A percentile compares a stretch with the other conserved stretches of the same genome.
phyloP scores from a whole-genome alignment of 1,140 invertebrate species.

The Dysdera silvatica region DNA sequence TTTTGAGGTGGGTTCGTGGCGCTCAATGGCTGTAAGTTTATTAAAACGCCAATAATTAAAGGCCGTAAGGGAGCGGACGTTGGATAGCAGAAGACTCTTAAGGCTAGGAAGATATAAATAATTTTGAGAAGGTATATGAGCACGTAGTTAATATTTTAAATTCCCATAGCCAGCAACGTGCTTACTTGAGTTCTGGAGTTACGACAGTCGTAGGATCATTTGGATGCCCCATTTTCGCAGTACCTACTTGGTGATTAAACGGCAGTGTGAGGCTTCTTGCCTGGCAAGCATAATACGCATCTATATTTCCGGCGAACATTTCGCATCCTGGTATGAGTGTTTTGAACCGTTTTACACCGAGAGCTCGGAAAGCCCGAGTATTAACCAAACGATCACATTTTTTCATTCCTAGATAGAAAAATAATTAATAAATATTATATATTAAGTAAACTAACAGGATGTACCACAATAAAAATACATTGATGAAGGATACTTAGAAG shows the following conservation, averaged over 20 bases:
- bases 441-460: too few species aligned
- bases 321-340: conserved; percentile 50
- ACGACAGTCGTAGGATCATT: conserved; percentile 44
- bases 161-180: background rate
- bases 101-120: too few species aligned
- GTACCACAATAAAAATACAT: too few species aligned
- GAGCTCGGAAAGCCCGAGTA: background rate
- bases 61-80: too few species aligned
- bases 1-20: too few species aligned
- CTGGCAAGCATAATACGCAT: background rate
- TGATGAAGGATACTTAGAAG: too few species aligned
- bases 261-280: background rate
- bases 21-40: too few species aligned
- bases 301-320: background rate
- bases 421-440: too few species aligned
- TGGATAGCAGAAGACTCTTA: too few species aligned
- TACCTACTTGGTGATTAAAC: background rate
- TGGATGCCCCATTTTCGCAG: conserved; percentile 14
- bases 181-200: conserved; percentile 56
- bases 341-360: conserved; percentile 29
- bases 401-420: background rate
- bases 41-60: too few species aligned
- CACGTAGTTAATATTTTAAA: too few species aligned
- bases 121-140: too few species aligned
- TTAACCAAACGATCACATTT: background rate